phyloP scores from a whole-genome alignment of 2,888 invertebrate genomes.

The Scaeva pyrastri region DNA sequence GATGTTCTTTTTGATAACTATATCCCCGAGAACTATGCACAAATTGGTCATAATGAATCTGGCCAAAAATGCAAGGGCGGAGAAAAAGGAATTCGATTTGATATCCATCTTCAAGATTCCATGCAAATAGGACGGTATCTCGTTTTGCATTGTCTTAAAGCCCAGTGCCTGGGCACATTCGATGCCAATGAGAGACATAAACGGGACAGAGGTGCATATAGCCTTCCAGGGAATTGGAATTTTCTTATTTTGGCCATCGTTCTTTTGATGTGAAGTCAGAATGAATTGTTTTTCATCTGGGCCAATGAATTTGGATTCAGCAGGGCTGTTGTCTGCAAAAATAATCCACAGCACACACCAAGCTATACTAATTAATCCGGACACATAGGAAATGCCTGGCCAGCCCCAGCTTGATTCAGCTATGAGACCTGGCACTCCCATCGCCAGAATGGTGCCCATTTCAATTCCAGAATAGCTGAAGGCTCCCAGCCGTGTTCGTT shows the following conservation, averaged over 20 bases:
- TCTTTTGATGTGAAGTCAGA: constrained; percentile 83
- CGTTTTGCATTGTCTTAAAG: constrained; percentile 88
- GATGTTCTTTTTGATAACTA: constrained; percentile 81
- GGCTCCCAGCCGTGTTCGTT: constrained; percentile 86
- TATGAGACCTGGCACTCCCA: constrained; percentile 87
- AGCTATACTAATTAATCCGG: constrained; percentile 84
- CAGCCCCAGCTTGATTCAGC: constrained; percentile 86
- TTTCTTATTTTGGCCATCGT: constrained; percentile 74
- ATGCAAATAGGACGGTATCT: constrained; percentile 88
- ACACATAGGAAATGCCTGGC: constrained; percentile 88
- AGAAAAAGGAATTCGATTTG: constrained; percentile 84
- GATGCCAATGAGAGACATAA: constrained; percentile 85
- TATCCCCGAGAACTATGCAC: constrained; percentile 84
- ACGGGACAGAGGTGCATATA: constrained; percentile 87
- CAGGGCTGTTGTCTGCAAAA: constrained; percentile 86
- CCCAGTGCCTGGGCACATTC: constrained; percentile 89
- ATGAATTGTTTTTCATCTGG: constrained; percentile 86
- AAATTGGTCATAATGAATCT: constrained; percentile 85
- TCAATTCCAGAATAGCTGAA: constrained; percentile 86
- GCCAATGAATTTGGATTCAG: constrained; percentile 85
- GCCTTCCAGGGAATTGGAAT: constrained; percentile 86
- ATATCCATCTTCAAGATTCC: constrained; percentile 86
- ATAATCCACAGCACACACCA: constrained; percentile 85
- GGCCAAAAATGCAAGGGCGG: constrained; percentile 85
- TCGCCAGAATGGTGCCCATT: constrained; percentile 87